These are phyloP conservation scores for Ganaspis brasiliensis DNA, from an alignment of 2,888 invertebrate species.

Conservation along the genomic window DNA sequence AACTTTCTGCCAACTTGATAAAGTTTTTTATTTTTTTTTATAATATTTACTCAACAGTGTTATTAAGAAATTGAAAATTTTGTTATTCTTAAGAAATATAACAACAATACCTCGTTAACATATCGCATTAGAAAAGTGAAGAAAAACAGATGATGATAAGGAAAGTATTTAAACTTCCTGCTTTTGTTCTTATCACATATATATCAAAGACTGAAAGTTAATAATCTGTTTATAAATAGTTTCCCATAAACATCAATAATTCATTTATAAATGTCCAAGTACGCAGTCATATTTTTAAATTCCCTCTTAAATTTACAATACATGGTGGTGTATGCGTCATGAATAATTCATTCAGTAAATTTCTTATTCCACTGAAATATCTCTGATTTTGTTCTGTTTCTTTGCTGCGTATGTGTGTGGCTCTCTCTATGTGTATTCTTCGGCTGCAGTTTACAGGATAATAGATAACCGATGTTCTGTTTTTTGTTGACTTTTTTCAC, in stretches of 20 bases:
- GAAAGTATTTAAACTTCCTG: background rate
- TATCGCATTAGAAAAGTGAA: background rate
- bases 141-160: background rate
- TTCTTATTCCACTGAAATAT: conserved; percentile 44
- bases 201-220: background rate
- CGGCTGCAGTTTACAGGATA: conserved; percentile 1
- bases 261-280: conserved; percentile 6
- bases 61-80: too few relatives aligned
- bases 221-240: conserved; percentile 1
- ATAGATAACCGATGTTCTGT: background rate
- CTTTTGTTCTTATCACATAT: background rate
- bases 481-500: conserved; percentile 8
- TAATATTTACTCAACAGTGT: background rate
- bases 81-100: too few relatives aligned
- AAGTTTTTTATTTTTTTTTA: background rate
- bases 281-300: conserved; percentile 6
- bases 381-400: conserved; percentile 42
- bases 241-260: background rate
- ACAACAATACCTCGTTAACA: background rate
- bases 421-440: background rate
- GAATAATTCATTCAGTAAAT: conserved; percentile 34
- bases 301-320: conserved; percentile 24
- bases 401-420: conserved; percentile 13
- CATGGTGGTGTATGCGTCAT: conserved; percentile 5
- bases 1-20: background rate